Evolutionary conservation across 2,888 invertebrate species (phyloP).

Genomic region (Drosophila monieri): DNA sequence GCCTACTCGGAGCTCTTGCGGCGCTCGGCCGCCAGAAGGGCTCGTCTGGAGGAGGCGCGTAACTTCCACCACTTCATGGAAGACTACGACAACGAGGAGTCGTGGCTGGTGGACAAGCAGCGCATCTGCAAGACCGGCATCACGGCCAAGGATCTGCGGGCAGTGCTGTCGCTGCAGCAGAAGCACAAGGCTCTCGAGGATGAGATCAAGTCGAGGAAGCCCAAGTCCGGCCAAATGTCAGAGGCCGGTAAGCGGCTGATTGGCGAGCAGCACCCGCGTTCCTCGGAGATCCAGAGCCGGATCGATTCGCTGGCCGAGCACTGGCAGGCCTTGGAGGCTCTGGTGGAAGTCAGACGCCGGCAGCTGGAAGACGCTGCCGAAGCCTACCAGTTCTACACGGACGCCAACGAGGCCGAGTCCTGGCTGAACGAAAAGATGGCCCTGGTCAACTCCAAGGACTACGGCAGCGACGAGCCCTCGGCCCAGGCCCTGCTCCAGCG

Average conservation of each 20-base stretch:
- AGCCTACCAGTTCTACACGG: constrained; percentile 98
- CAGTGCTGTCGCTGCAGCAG: constrained; percentile 94
- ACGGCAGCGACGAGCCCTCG: constrained; percentile 95
- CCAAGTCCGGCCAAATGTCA: constrained; percentile 89
- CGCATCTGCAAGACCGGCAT: constrained; percentile 96
- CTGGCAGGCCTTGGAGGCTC: constrained; percentile 94
- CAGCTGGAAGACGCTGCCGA: constrained; percentile 94
- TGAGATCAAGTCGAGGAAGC: constrained; percentile 90
- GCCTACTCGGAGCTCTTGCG: constrained; percentile 88
- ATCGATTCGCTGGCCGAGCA: constrained; percentile 91
- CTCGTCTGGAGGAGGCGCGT: constrained; percentile 94
- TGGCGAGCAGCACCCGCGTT: constrained; percentile 91
- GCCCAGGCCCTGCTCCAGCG: constrained; percentile 94
- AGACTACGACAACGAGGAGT: constrained; percentile 98
- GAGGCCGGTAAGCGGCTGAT: constrained; percentile 90
- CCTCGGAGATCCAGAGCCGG: constrained; percentile 91
- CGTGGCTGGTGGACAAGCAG: constrained; percentile 98
- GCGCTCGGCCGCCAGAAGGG: constrained; percentile 87
- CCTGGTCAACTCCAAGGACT: constrained; percentile 94
- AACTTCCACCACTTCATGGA: constrained; percentile 97
- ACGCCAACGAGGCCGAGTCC: constrained; percentile 98
- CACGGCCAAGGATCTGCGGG: constrained; percentile 95
- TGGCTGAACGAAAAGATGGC: constrained; percentile 99
- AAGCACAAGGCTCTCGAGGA: constrained; percentile 95
- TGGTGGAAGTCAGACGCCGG: constrained; percentile 89